Base-by-base conservation (phyloP, 2,888 invertebrate genomes). In the Acronicta aceris region DNA sequence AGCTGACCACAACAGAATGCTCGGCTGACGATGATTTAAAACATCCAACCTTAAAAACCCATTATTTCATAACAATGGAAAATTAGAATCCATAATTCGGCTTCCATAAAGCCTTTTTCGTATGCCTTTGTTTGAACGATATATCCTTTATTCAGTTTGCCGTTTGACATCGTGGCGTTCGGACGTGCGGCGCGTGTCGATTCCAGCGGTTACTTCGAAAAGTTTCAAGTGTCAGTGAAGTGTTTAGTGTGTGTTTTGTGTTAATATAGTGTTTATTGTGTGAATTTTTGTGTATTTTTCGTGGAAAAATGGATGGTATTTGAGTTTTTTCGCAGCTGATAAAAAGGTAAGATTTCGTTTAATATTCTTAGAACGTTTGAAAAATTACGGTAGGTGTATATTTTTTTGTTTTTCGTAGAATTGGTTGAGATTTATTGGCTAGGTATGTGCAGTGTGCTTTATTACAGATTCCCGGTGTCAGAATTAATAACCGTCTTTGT, bases 181-280 rank as follows among this genome's bases (percentile, higher is more conserved):
- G 38, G 72, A 54, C 76, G 74, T 54, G 6, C 5, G 1, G 7
- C 45, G 16, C 38, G 33, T 45, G 0, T 48, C 30, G 40, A 41
- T 12, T 51, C 46, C 9, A 2, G 16, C 78, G 71, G 57, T 45
- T 58, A 58, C 43, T 46, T 71, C 76, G 65, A 48, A 74, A 74
- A 74, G 74, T 74, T 74, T 51, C 1, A 17, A 68, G 71, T 49
- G 46, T n/a, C 8, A 17, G 78, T 74, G 74, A 25, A 56, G 78
- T 74, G 76, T 0, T 3, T 8, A 51, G 60, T 65, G 65, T 52
- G 49, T 58, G 46, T 8, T 16, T 33, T 10, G 53, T 58, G 73
- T 57, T 57, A 21, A 21, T 9, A 7, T 8, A 52, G 54, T 59
- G 56, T 50, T 53, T 8, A 2, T 17, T 50, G 69, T 73, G 64